Base-by-base conservation (phyloP, 2,113 vertebrate species). In the Vimba vimba region DNA sequence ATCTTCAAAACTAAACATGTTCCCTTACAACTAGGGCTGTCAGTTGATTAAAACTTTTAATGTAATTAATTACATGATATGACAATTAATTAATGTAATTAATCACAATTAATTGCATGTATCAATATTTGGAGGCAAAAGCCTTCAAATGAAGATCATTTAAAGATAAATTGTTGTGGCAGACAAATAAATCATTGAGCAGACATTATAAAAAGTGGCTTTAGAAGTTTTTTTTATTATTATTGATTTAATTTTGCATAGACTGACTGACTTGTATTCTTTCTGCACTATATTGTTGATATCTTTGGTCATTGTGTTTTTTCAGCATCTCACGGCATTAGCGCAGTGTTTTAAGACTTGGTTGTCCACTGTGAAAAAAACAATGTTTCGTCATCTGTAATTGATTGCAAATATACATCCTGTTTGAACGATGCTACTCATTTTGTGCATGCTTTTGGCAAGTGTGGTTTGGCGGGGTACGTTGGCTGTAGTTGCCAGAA, bases 1-100 rank as follows among this genome's bases (percentile, higher is more conserved):
- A 82, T 66, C 60, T 45, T 64, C 36, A 81, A 81, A 78, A 64
- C 59, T 47, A 66, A 66, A 19, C 25, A 43, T 64, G 60, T 66
- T 66, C 15, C 9, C 39, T 45, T 11, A 47, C 8, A 81, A 62
- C 36, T 19, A 30, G 74, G 47, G 74, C 47, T 77, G 25, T 77
- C 74, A 27, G 47, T 19, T 25, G 8, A 50, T 52, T 77, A 4
- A 55, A 77, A 55, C n/a, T 50, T 77, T 77, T 11, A 55, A 77
- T 55, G 25, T 17, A 55, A 77, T 77, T 11, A 77, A 55, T 77
- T 77, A 27, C 47, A 21, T 33, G 47, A 77, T 55, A 47, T 55
- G 74, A 77, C 47, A 77, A 77, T 21, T 47, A 76, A 50, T 76
- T 77, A 2, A 77, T 10, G 13, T 4, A 77, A 55, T 77, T 77